phyloP scores from a whole-genome alignment of 2,797 vertebrate species.

The Urosaurus nigricauda region DNA sequence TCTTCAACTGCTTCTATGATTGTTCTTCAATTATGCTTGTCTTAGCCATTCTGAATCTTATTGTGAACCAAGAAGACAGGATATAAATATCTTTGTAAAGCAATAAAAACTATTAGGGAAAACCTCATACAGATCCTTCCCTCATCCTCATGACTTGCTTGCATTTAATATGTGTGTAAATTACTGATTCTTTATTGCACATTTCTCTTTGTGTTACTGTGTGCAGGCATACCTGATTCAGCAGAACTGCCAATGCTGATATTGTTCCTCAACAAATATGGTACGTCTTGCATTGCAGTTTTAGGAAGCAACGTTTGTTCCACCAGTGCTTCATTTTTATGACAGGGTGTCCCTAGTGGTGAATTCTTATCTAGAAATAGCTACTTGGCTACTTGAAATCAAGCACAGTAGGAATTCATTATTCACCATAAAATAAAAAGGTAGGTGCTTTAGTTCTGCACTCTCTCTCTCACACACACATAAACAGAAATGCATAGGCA shows the following conservation, averaged over 20 bases:
- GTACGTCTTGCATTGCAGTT: neutral
- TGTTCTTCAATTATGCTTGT: neutral
- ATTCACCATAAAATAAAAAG: neutral
- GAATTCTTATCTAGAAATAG: slow-evolving; percentile 41
- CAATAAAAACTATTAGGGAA: neutral
- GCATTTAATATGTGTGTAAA: slow-evolving; percentile 2
- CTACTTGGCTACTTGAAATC: slow-evolving; percentile 5
- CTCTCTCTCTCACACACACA: neutral
- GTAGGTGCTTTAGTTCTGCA: neutral
- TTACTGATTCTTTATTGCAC: slow-evolving; percentile 4
- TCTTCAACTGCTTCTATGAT: neutral
- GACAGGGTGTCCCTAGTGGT: slow-evolving; percentile 7
- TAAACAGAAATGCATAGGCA: neutral
- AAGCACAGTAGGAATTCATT: slow-evolving; percentile 4
- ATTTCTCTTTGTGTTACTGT: neutral
- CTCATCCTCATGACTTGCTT: too few relatives aligned
- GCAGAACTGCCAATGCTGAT: slow-evolving; percentile 21
- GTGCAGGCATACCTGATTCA: slow-evolving; percentile 45
- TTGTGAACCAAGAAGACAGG: neutral
- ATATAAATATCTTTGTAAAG: slow-evolving; percentile 3
- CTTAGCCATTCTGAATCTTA: neutral
- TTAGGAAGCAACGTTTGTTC: neutral
- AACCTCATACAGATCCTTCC: neutral
- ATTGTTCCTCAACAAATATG: neutral
- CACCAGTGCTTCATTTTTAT: neutral